These are phyloP conservation scores for Scrobipalpa costella DNA, from an alignment of 2,888 invertebrate genomes.

Conservation along the genomic window DNA sequence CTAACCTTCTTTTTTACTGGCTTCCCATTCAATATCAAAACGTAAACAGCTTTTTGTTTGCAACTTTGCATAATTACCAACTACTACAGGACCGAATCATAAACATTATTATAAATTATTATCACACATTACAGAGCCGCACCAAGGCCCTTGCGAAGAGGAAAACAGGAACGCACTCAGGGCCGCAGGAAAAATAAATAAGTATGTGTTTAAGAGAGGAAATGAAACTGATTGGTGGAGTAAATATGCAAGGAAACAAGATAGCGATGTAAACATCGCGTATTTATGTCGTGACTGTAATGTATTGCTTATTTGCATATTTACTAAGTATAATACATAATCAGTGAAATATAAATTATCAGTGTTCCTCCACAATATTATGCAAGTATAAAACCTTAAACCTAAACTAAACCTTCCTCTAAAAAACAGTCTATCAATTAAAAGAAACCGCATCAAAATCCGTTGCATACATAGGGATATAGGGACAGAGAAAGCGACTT, in stretches of 20 bases:
- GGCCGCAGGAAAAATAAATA: not conserved
- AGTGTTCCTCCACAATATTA: too few species aligned
- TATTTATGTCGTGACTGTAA: too few species aligned
- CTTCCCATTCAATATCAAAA: not conserved
- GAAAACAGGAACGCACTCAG: constrained; percentile 7
- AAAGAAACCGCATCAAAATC: too few species aligned
- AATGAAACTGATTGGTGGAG: not conserved
- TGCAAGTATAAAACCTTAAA: too few species aligned
- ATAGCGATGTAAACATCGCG: not conserved
- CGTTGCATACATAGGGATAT: too few species aligned
- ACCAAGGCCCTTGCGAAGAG: not conserved
- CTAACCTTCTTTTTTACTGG: too few species aligned
- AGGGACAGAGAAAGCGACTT: too few species aligned
- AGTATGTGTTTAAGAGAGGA: not conserved
- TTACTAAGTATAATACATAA: too few species aligned
- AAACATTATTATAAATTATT: constrained; percentile 1
- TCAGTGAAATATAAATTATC: too few species aligned
- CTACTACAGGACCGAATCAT: not conserved
- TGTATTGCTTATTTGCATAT: too few species aligned
- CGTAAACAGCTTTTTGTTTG: not conserved
- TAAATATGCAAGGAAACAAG: not conserved
- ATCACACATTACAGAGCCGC: constrained; percentile 6
- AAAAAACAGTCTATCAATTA: too few species aligned
- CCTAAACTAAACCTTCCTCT: too few species aligned
- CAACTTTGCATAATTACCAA: not conserved